Percentiles rank a stretch among this genome's conserved stretches.
These are phyloP conservation scores for Mongoloraphidia duomilia DNA, from an alignment of 2,888 invertebrate species.

Conservation along the genomic window DNA sequence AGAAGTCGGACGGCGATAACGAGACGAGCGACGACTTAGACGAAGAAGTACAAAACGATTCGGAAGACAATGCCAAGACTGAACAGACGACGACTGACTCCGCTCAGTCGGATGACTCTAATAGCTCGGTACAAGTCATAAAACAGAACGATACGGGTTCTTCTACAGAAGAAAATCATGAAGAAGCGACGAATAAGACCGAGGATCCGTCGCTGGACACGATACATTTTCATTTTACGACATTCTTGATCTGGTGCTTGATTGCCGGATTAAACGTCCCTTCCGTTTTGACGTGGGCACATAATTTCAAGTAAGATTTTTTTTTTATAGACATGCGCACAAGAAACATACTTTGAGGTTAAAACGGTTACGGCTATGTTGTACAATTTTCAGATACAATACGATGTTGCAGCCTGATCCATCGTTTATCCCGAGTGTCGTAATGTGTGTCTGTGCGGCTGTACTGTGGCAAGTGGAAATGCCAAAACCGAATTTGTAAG, in stretches of 20 bases:
- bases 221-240: constrained; percentile 58
- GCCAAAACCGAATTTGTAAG: constrained; percentile 50
- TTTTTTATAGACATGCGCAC: not conserved
- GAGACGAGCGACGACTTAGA: constrained; percentile 3
- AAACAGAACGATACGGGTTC: constrained; percentile 12
- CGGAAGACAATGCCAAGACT: constrained; percentile 5
- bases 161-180: constrained; percentile 13
- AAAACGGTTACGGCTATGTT: too few relatives aligned
- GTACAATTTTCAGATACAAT: constrained; percentile 32
- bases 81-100: constrained; percentile 11
- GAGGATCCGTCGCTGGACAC: constrained; percentile 25
- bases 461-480: constrained; percentile 52
- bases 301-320: constrained; percentile 54
- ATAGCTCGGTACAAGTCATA: constrained; percentile 11
- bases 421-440: constrained; percentile 39
- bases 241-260: constrained; percentile 53
- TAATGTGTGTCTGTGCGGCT: constrained; percentile 42
- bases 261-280: constrained; percentile 56
- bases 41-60: constrained; percentile 10
- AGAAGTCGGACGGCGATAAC: constrained; percentile 9
- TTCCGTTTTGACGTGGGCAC: constrained; percentile 63
- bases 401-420: constrained; percentile 45
- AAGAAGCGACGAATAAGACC: constrained; percentile 16
- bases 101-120: constrained; percentile 19
- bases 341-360: not conserved